phyloP scores from a whole-genome alignment of 2,888 invertebrate genomes.

The Agapostemon virescens region DNA sequence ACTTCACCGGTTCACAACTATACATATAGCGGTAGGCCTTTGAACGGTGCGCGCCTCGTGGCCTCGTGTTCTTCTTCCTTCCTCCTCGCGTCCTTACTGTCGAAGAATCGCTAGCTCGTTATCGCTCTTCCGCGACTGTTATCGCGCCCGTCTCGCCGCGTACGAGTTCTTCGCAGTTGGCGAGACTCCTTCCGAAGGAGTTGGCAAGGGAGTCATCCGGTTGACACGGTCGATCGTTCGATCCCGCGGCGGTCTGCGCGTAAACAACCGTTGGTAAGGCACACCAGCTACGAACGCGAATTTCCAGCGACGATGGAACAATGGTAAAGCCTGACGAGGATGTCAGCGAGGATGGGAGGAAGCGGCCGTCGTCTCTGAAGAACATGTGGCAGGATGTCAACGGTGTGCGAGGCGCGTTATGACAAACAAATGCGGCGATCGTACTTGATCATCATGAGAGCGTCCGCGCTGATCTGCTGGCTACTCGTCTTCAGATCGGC shows the following conservation, averaged over 20 bases:
- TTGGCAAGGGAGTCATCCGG: no score
- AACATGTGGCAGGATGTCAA: neutral
- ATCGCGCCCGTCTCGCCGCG: neutral
- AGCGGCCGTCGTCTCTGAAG: neutral
- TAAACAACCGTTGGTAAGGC: constrained; percentile 42
- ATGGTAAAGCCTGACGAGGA: neutral
- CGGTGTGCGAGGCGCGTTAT: constrained; percentile 23
- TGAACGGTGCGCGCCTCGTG: constrained; percentile 66
- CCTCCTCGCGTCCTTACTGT: constrained; percentile 25
- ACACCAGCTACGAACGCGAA: no score
- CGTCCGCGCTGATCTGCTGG: constrained; percentile 43
- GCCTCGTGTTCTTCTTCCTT: constrained; percentile 34
- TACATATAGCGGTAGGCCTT: constrained; percentile 69
- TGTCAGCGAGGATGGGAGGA: neutral
- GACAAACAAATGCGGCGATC: constrained; percentile 20
- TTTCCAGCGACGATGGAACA: constrained; percentile 29
- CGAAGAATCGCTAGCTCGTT: neutral
- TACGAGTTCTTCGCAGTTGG: neutral
- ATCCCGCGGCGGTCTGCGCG: neutral
- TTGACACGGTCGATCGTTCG: neutral
- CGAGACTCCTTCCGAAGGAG: no score
- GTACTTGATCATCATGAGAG: constrained; percentile 52
- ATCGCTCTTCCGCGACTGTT: neutral
- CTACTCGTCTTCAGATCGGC: constrained; percentile 27
- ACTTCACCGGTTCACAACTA: constrained; percentile 70